Evolutionary conservation across 2,797 vertebrate species (phyloP).

Genomic region (Myotis findleyi): DNA sequence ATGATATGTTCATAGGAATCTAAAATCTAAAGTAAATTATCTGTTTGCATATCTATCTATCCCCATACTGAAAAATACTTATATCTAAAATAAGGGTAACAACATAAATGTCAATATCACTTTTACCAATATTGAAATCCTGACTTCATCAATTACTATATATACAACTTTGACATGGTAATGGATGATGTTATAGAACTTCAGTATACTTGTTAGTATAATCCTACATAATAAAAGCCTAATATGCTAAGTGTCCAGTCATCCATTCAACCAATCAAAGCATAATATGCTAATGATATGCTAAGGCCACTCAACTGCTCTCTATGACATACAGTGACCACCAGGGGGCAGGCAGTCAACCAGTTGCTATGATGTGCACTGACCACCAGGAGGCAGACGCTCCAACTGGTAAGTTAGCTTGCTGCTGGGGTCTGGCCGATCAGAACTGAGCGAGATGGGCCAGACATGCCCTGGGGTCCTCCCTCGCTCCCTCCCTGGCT

Average conservation of each 20-base stretch:
- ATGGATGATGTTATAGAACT: not conserved
- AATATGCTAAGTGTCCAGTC: too few species aligned
- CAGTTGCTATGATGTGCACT: too few species aligned
- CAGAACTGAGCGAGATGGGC: too few species aligned
- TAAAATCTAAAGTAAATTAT: not conserved
- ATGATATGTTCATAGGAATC: not conserved
- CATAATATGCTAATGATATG: too few species aligned
- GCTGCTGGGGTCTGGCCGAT: too few species aligned
- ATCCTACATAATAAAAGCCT: not conserved
- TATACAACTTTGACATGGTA: not conserved
- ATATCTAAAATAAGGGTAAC: not conserved
- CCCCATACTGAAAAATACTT: not conserved
- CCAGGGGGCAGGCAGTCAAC: too few species aligned
- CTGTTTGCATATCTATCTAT: not conserved
- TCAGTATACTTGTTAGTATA: not conserved
- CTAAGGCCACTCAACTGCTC: too few species aligned
- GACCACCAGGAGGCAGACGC: too few species aligned
- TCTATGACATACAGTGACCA: too few species aligned
- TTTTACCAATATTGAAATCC: not conserved
- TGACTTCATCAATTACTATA: not conserved
- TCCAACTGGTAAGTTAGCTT: too few species aligned
- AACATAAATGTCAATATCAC: not conserved
- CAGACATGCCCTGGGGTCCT: too few species aligned
- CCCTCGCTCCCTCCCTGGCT: fast-evolving
- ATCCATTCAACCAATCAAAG: too few species aligned